A percentile compares a stretch with the other conserved stretches of the same genome.
phyloP scores from a whole-genome alignment of 2,888 invertebrate genomes.

The Autographa pulchrina region DNA sequence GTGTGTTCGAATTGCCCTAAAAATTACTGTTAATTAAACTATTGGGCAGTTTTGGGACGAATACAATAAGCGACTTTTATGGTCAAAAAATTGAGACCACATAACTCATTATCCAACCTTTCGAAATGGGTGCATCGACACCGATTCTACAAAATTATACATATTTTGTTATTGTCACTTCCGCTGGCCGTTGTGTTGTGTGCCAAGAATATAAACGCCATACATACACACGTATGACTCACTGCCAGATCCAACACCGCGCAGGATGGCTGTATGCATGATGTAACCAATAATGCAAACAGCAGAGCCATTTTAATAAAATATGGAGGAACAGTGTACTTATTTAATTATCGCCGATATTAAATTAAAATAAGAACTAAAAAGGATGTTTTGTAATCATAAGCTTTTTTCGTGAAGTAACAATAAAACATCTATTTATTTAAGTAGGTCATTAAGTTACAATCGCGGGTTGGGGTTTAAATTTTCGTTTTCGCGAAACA shows the following conservation, averaged over 20 bases:
- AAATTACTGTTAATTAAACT: too few relatives aligned
- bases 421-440: too few relatives aligned
- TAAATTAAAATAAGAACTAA: constrained; percentile 5
- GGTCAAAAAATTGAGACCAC: constrained; percentile 15
- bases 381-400: too few relatives aligned
- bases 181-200: constrained; percentile 66
- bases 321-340: too few relatives aligned
- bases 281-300: constrained; percentile 64
- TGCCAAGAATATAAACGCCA: constrained; percentile 73
- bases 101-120: constrained; percentile 20
- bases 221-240: constrained; percentile 65
- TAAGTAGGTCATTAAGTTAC: constrained; percentile 10
- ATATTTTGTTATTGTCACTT: constrained; percentile 68
- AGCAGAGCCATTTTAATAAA: constrained; percentile 35
- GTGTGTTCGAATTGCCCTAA: too few relatives aligned
- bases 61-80: neutral
- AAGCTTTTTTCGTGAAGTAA: too few relatives aligned
- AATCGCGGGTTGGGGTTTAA: constrained; percentile 4
- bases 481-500: constrained; percentile 26
- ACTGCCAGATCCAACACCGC: constrained; percentile 60
- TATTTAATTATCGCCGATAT: constrained; percentile 13
- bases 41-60: too few relatives aligned
- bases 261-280: constrained; percentile 58
- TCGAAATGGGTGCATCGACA: constrained; percentile 66
- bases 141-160: constrained; percentile 60